A percentile compares a stretch with the other conserved stretches of the same genome.
Conservation (phyloP, 2,113 vertebrate genomes). For the Hiodon tergisus region DNA sequence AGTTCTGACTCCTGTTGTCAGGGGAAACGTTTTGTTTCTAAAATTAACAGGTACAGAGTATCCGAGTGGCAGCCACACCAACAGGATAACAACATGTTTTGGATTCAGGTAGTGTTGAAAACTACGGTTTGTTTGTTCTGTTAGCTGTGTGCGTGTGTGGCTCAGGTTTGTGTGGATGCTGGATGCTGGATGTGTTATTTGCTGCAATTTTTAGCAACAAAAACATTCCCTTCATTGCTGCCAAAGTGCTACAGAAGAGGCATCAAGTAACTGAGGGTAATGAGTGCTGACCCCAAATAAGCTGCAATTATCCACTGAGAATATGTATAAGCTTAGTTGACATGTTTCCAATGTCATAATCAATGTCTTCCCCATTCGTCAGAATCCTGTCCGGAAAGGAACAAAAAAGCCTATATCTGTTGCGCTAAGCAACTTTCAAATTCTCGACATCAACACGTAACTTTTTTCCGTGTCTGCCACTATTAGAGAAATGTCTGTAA, state of each 20-base stretch:
- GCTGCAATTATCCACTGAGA: constrained; percentile 26
- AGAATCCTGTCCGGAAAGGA: constrained; percentile 26
- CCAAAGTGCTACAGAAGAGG: constrained; percentile 16
- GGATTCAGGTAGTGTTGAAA: no score
- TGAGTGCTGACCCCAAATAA: constrained; percentile 24
- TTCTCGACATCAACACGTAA: constrained; percentile 11
- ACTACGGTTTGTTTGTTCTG: no score
- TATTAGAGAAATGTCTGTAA: constrained; percentile 27
- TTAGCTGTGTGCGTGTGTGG: no score
- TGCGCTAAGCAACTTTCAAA: constrained; percentile 24
- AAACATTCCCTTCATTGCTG: not conserved
- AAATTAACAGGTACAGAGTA: no score
- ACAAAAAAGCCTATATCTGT: constrained; percentile 33
- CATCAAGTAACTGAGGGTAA: constrained; percentile 20
- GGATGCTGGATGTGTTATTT: no score
- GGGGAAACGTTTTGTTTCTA: no score
- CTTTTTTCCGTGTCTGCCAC: constrained; percentile 18
- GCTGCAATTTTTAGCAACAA: not conserved
- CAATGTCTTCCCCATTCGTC: constrained; percentile 35
- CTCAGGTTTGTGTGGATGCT: no score
- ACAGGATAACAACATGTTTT: no score
- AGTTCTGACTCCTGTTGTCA: no score
- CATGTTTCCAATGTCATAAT: constrained; percentile 31
- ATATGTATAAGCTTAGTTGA: constrained; percentile 37
- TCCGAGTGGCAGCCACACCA: no score